Conservation (phyloP, 2,113 vertebrate species). For the Epinephelus cyanopodus region DNA sequence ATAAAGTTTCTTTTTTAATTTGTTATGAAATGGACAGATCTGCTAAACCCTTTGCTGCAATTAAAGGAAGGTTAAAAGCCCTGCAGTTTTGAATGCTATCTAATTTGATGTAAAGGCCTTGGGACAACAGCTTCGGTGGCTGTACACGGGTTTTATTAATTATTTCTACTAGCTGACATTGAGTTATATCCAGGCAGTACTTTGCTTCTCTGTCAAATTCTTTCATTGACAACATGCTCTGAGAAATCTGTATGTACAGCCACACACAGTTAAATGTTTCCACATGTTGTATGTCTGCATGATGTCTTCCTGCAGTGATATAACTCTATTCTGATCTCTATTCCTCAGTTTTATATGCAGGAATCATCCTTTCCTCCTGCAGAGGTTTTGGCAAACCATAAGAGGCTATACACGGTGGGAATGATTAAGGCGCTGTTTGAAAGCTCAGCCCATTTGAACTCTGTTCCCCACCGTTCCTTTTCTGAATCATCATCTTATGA, state of each 20-base stretch:
- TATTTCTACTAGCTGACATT: constrained; percentile 5
- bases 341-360: constrained; percentile 51
- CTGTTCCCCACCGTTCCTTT: constrained; percentile 60
- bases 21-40: constrained; percentile 13
- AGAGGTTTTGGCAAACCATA: constrained; percentile 58
- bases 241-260: not conserved
- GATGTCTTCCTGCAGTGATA: constrained; percentile 26
- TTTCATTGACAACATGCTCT: not conserved
- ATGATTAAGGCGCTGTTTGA: constrained; percentile 75
- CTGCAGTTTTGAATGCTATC: not conserved
- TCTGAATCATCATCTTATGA: constrained; percentile 74
- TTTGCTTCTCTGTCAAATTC: not conserved
- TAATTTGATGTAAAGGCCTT: constrained; percentile 23
- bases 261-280: not conserved
- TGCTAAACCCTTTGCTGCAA: constrained; percentile 6
- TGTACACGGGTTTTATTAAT: constrained; percentile 13
- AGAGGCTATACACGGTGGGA: constrained; percentile 52
- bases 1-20: not conserved
- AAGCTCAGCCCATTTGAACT: constrained; percentile 76
- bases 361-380: constrained; percentile 50
- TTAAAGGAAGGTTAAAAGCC: constrained; percentile 23
- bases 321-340: constrained; percentile 27
- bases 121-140: not conserved
- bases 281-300: not conserved
- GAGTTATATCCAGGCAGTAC: not conserved